Evolutionary conservation across 1,140 invertebrate species (phyloP), one percentile per base, ranked within the genome.

Genomic region (Eumaeus atala): DNA sequence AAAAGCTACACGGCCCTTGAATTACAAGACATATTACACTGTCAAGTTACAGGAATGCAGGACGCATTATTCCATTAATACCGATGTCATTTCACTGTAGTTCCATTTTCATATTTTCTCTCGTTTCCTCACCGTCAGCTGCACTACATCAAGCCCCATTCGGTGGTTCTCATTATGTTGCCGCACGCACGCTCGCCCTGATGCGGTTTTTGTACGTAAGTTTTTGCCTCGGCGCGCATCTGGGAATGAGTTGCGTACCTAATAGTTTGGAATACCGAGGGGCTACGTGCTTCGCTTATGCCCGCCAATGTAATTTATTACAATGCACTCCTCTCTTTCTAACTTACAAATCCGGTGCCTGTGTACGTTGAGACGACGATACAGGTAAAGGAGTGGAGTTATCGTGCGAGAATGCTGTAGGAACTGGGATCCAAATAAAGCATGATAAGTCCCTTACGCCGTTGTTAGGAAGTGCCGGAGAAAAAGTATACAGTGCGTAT

Each of bases 371-470:
- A 49, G 48, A 59, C 36, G 38, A 44, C 48, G 47, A 53, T n/a
- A 21, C 5, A 3, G 9, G 53, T 47, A 44, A 35, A 56, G 58
- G 66, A 58, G 42, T 48, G 55, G 59, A 58, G 59, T 64, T 62
- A 67, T 61, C 67, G 67, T 70, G 67, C 61, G 64, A 57, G 67
- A 70, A 70, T 70, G 67, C 61, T 55, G 64, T 60, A 56, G 56
- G 54, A 64, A 54, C 58, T 64, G 53, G 58, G 54, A 51, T 62
- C 64, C 64, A 62, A 70, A 70, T 64, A 70, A 62, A 67, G 64
- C 55, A 64, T 64, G 58, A 64, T 66, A 64, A 62, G 14, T 44
- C 40, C 40, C 35, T 37, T 51, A 55, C 56, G n/a, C n/a, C n/a
- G 53, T 44, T 48, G 40, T 44, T 56, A 58, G 51, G 49, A 58